phyloP scores from a whole-genome alignment of 2,888 invertebrate species.

The Anarsia innoxiella region DNA sequence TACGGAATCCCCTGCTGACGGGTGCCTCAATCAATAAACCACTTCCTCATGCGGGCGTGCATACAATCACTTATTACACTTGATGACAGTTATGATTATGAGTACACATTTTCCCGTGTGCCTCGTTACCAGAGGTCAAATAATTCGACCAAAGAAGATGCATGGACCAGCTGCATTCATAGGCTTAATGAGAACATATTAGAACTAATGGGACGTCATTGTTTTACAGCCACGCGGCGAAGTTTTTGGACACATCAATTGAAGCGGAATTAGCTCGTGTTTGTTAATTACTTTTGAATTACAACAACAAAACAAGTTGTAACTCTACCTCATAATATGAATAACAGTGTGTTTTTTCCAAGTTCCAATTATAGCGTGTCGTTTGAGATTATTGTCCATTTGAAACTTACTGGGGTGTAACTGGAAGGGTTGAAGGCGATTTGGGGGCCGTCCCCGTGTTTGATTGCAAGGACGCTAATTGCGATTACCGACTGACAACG shows the following conservation, averaged over 20 bases:
- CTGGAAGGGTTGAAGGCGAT: conserved; percentile 53
- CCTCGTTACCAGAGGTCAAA: conserved; percentile 59
- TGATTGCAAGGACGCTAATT: conserved; percentile 36
- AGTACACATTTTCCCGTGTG: conserved; percentile 62
- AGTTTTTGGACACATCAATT: too few relatives aligned
- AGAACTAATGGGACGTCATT: conserved; percentile 53
- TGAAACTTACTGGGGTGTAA: conserved; percentile 52
- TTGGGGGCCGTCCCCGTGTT: conserved; percentile 50
- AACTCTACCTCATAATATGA: conserved; percentile 4
- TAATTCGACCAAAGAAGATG: conserved; percentile 58
- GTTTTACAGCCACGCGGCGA: conserved; percentile 13
- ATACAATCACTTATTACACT: conserved; percentile 54
- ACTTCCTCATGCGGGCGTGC: conserved; percentile 69
- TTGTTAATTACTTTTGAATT: too few relatives aligned
- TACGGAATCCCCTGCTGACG: conserved; percentile 39
- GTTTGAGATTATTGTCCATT: conserved; percentile 38
- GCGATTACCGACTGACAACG: conserved; percentile 19
- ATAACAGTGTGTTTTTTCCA: conserved; percentile 13
- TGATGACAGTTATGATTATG: conserved; percentile 64
- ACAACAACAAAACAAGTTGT: too few relatives aligned
- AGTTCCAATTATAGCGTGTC: conserved; percentile 28
- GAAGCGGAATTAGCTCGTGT: too few relatives aligned
- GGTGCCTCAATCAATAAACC: conserved; percentile 57
- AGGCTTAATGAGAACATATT: conserved; percentile 58
- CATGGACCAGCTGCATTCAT: conserved; percentile 36